A percentile compares a stretch with the other conserved stretches of the same genome.
Conservation (phyloP, 1,140 invertebrate genomes). For the Bombus terrestris region DNA sequence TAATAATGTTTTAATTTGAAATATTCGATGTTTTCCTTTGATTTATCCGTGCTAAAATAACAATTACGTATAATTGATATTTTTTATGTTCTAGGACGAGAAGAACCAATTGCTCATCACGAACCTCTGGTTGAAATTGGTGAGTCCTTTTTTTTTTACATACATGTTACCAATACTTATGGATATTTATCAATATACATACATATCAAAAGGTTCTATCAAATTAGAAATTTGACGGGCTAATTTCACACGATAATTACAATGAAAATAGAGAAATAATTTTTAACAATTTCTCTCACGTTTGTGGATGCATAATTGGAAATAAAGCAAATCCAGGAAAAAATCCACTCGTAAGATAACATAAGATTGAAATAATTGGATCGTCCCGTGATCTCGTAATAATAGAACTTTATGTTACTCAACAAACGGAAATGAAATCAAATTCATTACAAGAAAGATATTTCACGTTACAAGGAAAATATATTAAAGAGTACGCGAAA, state of each 20-base stretch:
- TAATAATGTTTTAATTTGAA: no score
- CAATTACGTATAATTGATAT: neutral
- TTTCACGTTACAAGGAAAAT: neutral
- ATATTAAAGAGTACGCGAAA: neutral
- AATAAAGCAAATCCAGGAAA: neutral
- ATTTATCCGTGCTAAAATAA: neutral
- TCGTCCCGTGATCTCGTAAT: neutral
- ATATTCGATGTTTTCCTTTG: neutral
- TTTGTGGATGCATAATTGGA: no score
- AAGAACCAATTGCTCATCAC: conserved; percentile 96
- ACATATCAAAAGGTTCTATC: neutral
- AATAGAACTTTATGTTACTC: neutral
- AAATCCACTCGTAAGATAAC: neutral
- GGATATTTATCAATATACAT: no score
- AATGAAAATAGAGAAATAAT: neutral
- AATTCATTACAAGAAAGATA: neutral
- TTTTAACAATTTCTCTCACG: neutral
- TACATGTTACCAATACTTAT: neutral
- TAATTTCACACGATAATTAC: neutral
- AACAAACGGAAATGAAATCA: neutral
- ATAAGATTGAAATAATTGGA: neutral
- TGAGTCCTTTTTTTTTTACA: conserved; percentile 82
- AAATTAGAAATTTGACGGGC: neutral
- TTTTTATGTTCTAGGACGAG: conserved; percentile 88
- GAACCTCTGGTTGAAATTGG: conserved; percentile 96